Conservation (phyloP, 1,140 invertebrate species). For the Lepidurus couesii region DNA sequence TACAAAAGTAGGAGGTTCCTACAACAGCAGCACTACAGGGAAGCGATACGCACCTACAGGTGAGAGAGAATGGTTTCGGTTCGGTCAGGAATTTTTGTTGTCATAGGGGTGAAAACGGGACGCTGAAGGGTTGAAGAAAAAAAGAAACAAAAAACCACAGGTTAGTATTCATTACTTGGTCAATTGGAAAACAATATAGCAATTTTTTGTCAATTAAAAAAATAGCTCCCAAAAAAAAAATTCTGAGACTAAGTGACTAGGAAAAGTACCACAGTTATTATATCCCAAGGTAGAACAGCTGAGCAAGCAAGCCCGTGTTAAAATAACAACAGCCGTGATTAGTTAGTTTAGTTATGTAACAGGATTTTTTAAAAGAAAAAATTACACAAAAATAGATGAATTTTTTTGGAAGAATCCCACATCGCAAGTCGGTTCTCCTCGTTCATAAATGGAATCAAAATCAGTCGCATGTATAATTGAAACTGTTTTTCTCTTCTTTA, state of each 20-base stretch:
- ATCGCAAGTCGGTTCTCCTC: neutral
- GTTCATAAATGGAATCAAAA: no score
- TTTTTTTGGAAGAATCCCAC: neutral
- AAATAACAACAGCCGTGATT: conserved; percentile 10
- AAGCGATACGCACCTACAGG: conserved; percentile 4
- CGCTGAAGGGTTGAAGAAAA: neutral
- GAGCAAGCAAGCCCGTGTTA: neutral
- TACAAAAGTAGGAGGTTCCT: conserved; percentile 8
- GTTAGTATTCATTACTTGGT: conserved; percentile 19
- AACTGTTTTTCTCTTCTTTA: neutral
- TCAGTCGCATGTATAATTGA: no score
- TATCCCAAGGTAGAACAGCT: conserved; percentile 18
- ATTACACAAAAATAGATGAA: neutral
- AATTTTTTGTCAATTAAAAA: neutral
- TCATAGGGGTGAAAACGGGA: conserved; percentile 16
- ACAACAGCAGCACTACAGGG: conserved; percentile 12
- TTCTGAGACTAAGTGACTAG: neutral
- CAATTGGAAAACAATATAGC: conserved; percentile 19
- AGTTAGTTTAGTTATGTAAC: conserved; percentile 14
- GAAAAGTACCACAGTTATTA: neutral
- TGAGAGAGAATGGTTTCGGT: conserved; percentile 11
- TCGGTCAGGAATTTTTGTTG: conserved; percentile 19
- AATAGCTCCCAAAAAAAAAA: neutral
- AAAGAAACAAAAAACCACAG: neutral
- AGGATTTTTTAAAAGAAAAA: neutral